These are phyloP conservation scores for Hirtodrosophila alboralis DNA, from an alignment of 2,888 invertebrate genomes.

Conservation along the genomic window DNA sequence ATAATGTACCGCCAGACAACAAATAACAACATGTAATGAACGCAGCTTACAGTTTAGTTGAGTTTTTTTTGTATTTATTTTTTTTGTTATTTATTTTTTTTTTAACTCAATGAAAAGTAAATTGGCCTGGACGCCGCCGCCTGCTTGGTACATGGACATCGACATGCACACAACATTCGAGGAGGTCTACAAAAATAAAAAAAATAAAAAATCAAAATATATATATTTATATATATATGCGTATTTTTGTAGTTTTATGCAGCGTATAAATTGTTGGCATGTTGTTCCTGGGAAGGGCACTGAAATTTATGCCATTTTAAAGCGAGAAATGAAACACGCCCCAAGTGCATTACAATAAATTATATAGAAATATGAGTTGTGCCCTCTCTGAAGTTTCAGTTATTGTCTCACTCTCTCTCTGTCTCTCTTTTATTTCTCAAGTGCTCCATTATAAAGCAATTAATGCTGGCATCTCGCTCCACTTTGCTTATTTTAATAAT, in stretches of 20 bases:
- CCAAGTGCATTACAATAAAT: constrained; percentile 78
- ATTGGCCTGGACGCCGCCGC: constrained; percentile 55
- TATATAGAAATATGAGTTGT: constrained; percentile 74
- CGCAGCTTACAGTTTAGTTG: constrained; percentile 64
- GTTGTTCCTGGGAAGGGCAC: constrained; percentile 44
- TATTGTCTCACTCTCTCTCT: constrained; percentile 5
- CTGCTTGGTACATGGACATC: constrained; percentile 59
- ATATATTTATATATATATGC: constrained; percentile 19
- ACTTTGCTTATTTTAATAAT: constrained; percentile 74
- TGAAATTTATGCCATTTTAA: constrained; percentile 80
- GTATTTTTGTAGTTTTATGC: constrained; percentile 33
- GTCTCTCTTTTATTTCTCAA: constrained; percentile 4
- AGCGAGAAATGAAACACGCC: constrained; percentile 80
- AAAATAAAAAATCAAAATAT: constrained; percentile 21
- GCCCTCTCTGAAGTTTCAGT: no score
- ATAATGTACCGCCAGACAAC: constrained; percentile 78
- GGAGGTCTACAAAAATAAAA: constrained; percentile 47
- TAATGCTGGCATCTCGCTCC: constrained; percentile 61
- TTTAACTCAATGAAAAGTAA: constrained; percentile 70
- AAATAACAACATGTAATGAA: constrained; percentile 79
- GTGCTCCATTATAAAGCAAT: constrained; percentile 74
- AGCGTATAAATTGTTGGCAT: constrained; percentile 61
- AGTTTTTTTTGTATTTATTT: constrained; percentile 8
- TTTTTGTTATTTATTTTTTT: constrained; percentile 15
- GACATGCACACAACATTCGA: constrained; percentile 47